Evolutionary conservation across 1,140 invertebrate genomes (phyloP), one percentile per base, ranked within the genome.

Genomic region (Papilio polyxenes): DNA sequence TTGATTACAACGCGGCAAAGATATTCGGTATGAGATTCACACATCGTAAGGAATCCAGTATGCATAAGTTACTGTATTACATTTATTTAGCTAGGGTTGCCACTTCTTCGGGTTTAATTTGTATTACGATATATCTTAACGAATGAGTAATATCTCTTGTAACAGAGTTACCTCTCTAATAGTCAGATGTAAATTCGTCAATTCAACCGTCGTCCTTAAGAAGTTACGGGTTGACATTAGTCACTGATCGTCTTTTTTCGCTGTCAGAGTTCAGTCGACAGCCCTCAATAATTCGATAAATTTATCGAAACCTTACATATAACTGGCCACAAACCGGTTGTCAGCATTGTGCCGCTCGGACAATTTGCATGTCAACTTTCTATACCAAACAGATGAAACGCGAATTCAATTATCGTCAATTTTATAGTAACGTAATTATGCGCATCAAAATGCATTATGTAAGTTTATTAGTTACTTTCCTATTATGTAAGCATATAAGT

Each of bases 31-130:
- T 78, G 53, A 78, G 23, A 62, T 80, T 69, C n/a, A 65, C 62
- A 65, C 56, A 49, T 80, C 56, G 62, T 40, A 65, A 69, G 62
- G 44, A 59, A 51, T 69, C 11, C 78, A 80, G 59, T 17, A 62
- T 79, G 77, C 40, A 79, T 80, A 80, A 80, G 78, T 48, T n/a
- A 59, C 78, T 77, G 49, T 44, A 79, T 79, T 79, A 48, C 56
- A 44, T 79, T 79, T 79, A 69, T 79, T 79, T 79, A 51, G 44
- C 62, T 59, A 59, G 56, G 56, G 56, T 59, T 59, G 56, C 7
- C 56, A 20, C 17, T 5, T 3, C 53, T 56, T n/a, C 53, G 49
- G 49, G 13, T 13, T 51, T 51, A 1, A 10, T 51, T 11, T 51
- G 13, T 51, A 51, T 51, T 51, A 51, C 49, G 23, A 31, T 0